phyloP scores from a whole-genome alignment of 1,140 invertebrate species.

The Lepidurus couesii region DNA sequence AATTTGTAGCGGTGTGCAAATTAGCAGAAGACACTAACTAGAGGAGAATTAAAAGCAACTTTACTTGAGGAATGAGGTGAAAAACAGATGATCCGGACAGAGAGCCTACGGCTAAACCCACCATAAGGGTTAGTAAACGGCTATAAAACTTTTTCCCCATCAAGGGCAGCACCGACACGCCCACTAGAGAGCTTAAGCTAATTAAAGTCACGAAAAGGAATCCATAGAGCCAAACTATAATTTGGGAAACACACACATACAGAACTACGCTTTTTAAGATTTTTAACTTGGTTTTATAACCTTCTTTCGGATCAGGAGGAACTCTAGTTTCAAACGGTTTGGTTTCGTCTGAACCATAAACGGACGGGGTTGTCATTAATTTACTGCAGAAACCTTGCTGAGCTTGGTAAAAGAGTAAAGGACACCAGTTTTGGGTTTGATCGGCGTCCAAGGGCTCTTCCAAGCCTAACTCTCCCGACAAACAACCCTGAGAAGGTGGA shows the following conservation, averaged over 20 bases:
- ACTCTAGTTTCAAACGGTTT: not conserved
- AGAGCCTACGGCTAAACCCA: slow-evolving; percentile 60
- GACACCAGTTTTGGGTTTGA: slow-evolving; percentile 1
- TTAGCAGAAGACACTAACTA: slow-evolving; percentile 14
- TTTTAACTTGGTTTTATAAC: not conserved
- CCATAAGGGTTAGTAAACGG: slow-evolving; percentile 54
- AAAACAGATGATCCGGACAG: slow-evolving; percentile 58
- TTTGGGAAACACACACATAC: not conserved
- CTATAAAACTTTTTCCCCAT: slow-evolving; percentile 56
- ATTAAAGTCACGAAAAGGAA: slow-evolving; percentile 58
- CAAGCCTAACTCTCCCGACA: not conserved
- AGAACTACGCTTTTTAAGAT: not conserved
- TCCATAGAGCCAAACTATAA: slow-evolving; percentile 57
- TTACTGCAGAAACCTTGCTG: slow-evolving; percentile 7
- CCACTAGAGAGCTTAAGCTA: slow-evolving; percentile 55
- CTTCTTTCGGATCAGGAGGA: not conserved
- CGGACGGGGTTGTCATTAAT: not conserved
- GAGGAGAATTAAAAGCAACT: not conserved
- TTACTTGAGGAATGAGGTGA: slow-evolving; percentile 57
- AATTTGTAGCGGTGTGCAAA: not conserved
- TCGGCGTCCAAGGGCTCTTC: not conserved
- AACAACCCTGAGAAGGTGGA: not conserved
- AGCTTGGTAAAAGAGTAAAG: not conserved
- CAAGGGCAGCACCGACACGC: slow-evolving; percentile 56
- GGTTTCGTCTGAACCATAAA: not conserved